A percentile compares a stretch with the other conserved stretches of the same genome.
Evolutionary conservation across 2,797 vertebrate genomes (phyloP).

Genomic region (Stomatorhinus walkeri): DNA sequence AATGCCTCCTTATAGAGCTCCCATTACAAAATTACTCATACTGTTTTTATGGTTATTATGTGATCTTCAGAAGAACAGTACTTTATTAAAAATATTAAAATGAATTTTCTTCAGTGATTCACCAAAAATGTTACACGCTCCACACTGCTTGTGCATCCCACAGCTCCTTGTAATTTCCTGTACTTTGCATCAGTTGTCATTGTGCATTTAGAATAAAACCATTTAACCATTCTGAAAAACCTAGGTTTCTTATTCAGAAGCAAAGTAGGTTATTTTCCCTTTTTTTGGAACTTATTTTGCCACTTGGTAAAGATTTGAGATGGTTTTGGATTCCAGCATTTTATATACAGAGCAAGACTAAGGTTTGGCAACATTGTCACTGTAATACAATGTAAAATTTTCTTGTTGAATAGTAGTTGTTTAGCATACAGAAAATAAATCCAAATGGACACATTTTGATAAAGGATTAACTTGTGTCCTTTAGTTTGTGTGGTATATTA

Average conservation of each 20-base stretch:
- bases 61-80: not conserved
- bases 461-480: not conserved
- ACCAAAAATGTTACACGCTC: not conserved
- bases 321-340: not conserved
- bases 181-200: not conserved
- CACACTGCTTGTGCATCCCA: not conserved
- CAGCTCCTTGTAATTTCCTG: not conserved
- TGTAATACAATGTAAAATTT: not conserved
- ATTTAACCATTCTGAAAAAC: not conserved
- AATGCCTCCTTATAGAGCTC: not conserved
- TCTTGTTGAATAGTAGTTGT: not conserved
- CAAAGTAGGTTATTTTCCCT: not conserved
- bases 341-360: not conserved
- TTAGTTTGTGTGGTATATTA: not conserved
- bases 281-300: not conserved
- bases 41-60: not conserved
- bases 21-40: not conserved
- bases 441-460: not conserved
- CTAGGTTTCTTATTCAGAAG: not conserved
- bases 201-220: not conserved
- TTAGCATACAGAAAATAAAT: not conserved
- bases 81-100: not conserved
- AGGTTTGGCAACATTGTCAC: not conserved
- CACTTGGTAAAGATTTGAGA: not conserved
- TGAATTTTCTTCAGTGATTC: not conserved